Evolutionary conservation across 2,888 invertebrate genomes (phyloP), one percentile per base, ranked within the genome.

Genomic region (Nemurella pictetii): DNA sequence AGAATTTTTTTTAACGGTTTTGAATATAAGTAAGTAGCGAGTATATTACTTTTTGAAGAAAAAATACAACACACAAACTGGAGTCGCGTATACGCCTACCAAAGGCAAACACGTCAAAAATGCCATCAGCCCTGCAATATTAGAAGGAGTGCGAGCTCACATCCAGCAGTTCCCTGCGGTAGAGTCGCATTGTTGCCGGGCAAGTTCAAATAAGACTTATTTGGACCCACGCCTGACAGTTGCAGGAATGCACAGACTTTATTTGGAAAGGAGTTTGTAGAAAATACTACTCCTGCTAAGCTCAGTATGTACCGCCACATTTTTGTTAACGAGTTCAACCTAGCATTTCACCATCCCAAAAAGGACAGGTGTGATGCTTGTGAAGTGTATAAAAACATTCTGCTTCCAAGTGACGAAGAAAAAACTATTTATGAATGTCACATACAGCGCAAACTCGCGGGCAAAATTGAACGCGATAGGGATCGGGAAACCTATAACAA

Each of bases 311-410:
- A 80, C 30, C 27, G 80, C 9, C 7, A n/a, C 9, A 80, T 80
- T 32, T 80, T 74, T 80, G 7, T n/a, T n/a, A 29, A 15, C 30
- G 32, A 80, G 80, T 30, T 80, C n/a, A 80, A 80, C 25, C 32
- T 80, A 29, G 27, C 80, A 32, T 80, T 80, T 80, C 30, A 30
- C 30, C 28, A 80, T 15, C 80, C 77, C 28, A 77, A 77, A 28
- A 77, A 77, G 26, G 77, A 77, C 77, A 77, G 77, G 25, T 77
- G 77, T 77, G 77, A n/a, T 12, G 27, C 15, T 77, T 77, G 77
- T 26, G 77, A 77, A 27, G 77, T 15, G 15, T 80, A 29, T 80
- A 80, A 80, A 32, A n/a, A 29, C 0, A 30, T 80, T 20, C 32
- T 20, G 25, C 30, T 29, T 4, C 80, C 80, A n/a, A 80, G 29